Percentiles rank a stretch among this genome's conserved stretches.
These are phyloP conservation scores for Sericinus montela DNA, from an alignment of 2,888 invertebrate species.

Conservation along the genomic window DNA sequence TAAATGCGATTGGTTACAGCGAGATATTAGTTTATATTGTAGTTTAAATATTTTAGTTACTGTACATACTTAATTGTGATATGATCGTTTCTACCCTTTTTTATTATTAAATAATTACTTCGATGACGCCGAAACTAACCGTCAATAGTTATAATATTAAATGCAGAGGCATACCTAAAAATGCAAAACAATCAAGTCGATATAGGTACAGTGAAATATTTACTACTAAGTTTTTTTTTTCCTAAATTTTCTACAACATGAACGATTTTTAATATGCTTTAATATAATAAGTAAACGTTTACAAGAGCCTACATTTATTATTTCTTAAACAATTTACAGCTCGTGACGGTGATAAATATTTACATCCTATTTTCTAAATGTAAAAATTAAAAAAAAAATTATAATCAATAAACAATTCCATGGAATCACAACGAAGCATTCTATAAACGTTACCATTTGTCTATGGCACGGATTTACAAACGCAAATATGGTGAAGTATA, in stretches of 20 bases:
- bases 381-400: constrained; percentile 20
- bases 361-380: constrained; percentile 46
- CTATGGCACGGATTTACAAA: constrained; percentile 35
- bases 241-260: constrained; percentile 72
- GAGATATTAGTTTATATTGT: neutral
- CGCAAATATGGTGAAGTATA: constrained; percentile 21
- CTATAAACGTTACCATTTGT: constrained; percentile 30
- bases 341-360: constrained; percentile 65
- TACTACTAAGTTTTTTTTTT: constrained; percentile 43
- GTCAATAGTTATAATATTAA: constrained; percentile 11
- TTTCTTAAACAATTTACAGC: constrained; percentile 59
- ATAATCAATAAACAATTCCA: constrained; percentile 39
- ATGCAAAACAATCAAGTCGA: constrained; percentile 23
- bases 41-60: constrained; percentile 43
- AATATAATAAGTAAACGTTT: constrained; percentile 56
- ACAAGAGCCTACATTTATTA: constrained; percentile 52
- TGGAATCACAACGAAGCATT: constrained; percentile 36
- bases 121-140: neutral
- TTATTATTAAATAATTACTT: constrained; percentile 18
- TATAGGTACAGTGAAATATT: constrained; percentile 39
- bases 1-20: constrained; percentile 17
- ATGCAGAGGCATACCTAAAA: constrained; percentile 15
- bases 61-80: constrained; percentile 70
- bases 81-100: constrained; percentile 65
- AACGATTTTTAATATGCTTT: constrained; percentile 53